Evolutionary conservation across 2,113 vertebrate genomes (phyloP), one percentile per base, ranked within the genome.

Genomic region (Probosciger aterrimus): DNA sequence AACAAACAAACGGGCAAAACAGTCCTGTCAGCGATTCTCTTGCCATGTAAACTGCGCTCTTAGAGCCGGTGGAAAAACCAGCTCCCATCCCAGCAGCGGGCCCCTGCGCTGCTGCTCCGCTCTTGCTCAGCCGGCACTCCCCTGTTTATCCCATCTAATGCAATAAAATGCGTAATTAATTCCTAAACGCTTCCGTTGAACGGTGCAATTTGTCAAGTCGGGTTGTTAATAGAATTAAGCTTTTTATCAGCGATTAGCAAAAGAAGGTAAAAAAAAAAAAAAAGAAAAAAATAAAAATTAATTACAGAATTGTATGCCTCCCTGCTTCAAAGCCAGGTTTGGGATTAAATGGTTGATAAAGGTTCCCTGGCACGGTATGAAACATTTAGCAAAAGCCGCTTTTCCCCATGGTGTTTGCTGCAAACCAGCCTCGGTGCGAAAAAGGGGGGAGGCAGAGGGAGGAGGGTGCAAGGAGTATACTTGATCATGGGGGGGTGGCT

Each of bases 111-210:
- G 71, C 73, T 92, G 97, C 92, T 90, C 82, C 82, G 95, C 96
- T 93, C 92, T 92, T 4, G 86, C 90, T 97, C 94, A 92, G 65
- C 86, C 53, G 10, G 63, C 33, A 19, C 93, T 97, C 97, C 96
- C 96, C 96, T 98, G 97, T 98, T 98, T 98, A 98, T 98, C 98
- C 97, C 27, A 98, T 98, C 98, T 98, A 98, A 97, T 97, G 98
- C 98, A 98, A 98, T 98, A 98, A 98, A 98, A 98, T 98, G 98
- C 97, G 94, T 98, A 98, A 98, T 98, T 98, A 98, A 98, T 98
- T 98, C 98, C 98, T 98, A 98, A 98, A 98, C 68, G 97, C 97
- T 98, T 98, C 98, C 35, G 95, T 98, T 98, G 98, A 98, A 98
- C 97, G 46, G 97, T 98, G 97, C 98, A 98, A 98, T 98, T 98